Conservation (phyloP, 2,888 invertebrate genomes). For the Lasioglossum villosulum region DNA sequence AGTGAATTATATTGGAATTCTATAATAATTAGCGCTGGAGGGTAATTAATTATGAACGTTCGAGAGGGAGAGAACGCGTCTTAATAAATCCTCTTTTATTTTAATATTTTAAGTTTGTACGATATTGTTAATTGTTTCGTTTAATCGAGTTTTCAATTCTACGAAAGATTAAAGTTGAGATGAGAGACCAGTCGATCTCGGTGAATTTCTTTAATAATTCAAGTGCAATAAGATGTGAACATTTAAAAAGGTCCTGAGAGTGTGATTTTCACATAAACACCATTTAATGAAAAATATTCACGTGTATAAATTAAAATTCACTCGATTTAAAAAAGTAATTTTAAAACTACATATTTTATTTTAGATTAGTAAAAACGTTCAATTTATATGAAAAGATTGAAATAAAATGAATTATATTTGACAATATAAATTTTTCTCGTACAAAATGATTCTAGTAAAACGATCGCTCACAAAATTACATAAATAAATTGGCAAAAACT, state of each 20-base stretch:
- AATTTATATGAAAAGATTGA: background rate
- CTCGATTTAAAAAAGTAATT: background rate
- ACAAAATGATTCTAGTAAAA: background rate
- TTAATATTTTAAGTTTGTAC: too few relatives aligned
- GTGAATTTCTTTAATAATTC: conserved; percentile 2
- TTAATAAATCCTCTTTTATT: background rate
- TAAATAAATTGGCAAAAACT: background rate
- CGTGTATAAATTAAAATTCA: background rate
- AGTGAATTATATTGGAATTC: background rate
- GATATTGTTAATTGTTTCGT: background rate
- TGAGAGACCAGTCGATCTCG: conserved; percentile 34
- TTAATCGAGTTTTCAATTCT: background rate
- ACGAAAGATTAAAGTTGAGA: background rate
- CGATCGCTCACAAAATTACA: background rate
- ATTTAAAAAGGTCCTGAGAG: background rate
- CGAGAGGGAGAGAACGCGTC: background rate
- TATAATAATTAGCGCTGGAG: background rate
- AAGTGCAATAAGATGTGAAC: background rate
- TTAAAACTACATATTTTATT: background rate
- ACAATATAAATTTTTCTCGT: background rate
- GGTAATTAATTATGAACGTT: background rate
- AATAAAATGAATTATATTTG: background rate
- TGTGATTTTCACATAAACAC: background rate
- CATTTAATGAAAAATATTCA: too few relatives aligned
- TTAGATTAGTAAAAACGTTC: background rate